phyloP scores from a whole-genome alignment of 2,113 vertebrate species.

The Heliornis fulica region DNA sequence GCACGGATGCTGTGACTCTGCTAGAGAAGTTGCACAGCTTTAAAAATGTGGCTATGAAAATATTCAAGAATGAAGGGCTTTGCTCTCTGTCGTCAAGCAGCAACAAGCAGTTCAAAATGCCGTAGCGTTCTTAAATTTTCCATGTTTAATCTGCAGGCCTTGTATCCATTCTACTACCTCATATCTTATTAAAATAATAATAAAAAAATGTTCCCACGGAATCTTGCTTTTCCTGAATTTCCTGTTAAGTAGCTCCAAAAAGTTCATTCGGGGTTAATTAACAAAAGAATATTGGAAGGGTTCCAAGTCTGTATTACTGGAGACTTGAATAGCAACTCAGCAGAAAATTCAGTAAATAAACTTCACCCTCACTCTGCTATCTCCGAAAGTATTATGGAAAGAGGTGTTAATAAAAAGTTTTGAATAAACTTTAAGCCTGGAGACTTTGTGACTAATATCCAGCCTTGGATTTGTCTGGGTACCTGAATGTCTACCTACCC shows the following conservation, averaged over 20 bases:
- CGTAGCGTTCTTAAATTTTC: neutral
- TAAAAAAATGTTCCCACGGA: neutral
- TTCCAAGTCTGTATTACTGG: neutral
- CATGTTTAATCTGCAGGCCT: neutral
- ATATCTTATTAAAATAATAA: neutral
- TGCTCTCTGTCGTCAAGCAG: neutral
- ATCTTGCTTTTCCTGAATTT: neutral
- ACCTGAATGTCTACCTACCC: neutral
- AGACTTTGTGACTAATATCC: neutral
- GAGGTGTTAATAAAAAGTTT: neutral
- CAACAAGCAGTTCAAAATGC: neutral
- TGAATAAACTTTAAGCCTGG: neutral
- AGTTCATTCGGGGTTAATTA: neutral
- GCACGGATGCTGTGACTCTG: fast-evolving
- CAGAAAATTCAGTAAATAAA: constrained; percentile 4
- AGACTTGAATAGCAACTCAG: neutral
- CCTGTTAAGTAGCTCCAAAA: neutral
- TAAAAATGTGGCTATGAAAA: neutral
- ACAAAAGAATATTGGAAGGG: neutral
- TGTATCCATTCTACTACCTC: neutral
- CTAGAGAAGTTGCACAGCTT: neutral
- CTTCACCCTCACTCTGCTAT: neutral
- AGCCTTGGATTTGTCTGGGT: neutral
- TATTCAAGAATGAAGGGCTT: neutral
- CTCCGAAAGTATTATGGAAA: neutral